Base-by-base conservation (phyloP, 2,797 vertebrate genomes). In the Tamandua tetradactyla region DNA sequence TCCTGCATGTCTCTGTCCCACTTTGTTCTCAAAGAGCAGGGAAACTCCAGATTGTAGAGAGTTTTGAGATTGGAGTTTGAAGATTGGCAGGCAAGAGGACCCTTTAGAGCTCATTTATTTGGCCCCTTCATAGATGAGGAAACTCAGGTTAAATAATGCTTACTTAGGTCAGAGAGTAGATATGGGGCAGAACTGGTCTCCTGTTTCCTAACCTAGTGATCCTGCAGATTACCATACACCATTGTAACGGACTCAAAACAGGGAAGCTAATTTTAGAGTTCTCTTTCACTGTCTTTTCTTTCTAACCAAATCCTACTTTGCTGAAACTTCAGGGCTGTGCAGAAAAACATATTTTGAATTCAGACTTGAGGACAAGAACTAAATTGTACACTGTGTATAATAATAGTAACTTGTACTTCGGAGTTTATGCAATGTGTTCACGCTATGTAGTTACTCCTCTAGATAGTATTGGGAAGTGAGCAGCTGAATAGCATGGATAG, bases 221-320 rank as follows among this genome's bases (percentile, higher is more conserved):
- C 71, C n/a, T 35, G 64, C 71, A 13, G 59, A 64, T 59, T 17
- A 35, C 42, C 30, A 20, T 11, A 23, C 7, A 22, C 47, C 9
- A 14, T 30, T 66, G 32, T 52, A 17, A 86, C 62, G 44, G 74
- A 66, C 40, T n/a, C 0, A 75, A 95, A 83, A n/a, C 7, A 59
- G n/a, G 14, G 44, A 40, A 72, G 13, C 61, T 92, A 79, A 72
- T 35, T 59, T 37, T 30, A 9, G 66, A 47, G n/a, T 82, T 87
- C 37, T 95, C 42, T 76, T 91, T 84, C 71, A 78, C 42, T n/a
- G 69, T 40, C 49, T 93, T 93, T 92, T 91, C 27, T 66, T 85
- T 84, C 76, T 72, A 64, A 94, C 27, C 66, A 40, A 76, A 85
- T 76, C 37, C 49, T 86, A 32, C 68, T 49, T 47, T 62, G 62